A percentile compares a stretch with the other conserved stretches of the same genome.
phyloP scores from a whole-genome alignment of 2,797 vertebrate species.

The Thaleichthys pacificus region DNA sequence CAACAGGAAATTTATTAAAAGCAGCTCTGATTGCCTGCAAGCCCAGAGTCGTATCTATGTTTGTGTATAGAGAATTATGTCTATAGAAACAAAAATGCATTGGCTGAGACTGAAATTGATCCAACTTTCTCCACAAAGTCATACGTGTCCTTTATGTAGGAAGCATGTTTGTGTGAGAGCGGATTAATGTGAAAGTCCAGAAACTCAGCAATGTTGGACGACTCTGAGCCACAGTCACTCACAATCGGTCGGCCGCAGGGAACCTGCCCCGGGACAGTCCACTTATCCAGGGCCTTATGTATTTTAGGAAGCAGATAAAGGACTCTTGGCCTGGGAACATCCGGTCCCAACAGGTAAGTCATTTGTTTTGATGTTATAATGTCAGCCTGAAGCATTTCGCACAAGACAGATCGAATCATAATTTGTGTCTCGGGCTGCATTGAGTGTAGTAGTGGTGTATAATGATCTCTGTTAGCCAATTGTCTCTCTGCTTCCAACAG shows the following conservation, averaged over 20 bases:
- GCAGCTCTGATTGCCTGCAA: not conserved
- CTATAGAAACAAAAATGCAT: conserved; percentile 10
- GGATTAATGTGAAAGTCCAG: conserved; percentile 15
- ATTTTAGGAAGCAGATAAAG: conserved; percentile 17
- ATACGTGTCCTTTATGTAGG: too few relatives aligned
- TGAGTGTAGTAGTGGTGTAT: too few relatives aligned
- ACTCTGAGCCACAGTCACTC: conserved; percentile 2
- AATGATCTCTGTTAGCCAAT: too few relatives aligned
- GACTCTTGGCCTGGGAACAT: too few relatives aligned
- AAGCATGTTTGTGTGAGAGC: conserved; percentile 18
- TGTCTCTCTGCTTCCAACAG: too few relatives aligned
- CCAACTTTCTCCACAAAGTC: not conserved
- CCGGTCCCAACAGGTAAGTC: too few relatives aligned
- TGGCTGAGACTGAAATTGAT: not conserved
- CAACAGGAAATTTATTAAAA: not conserved
- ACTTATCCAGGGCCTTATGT: conserved; percentile 12
- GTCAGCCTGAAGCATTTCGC: too few relatives aligned
- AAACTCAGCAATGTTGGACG: too few relatives aligned
- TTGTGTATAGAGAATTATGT: too few relatives aligned
- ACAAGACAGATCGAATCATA: too few relatives aligned
- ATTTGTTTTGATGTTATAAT: too few relatives aligned
- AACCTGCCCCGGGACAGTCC: conserved; percentile 14
- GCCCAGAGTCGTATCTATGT: conserved; percentile 6
- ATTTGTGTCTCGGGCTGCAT: too few relatives aligned
- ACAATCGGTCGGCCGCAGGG: conserved; percentile 12